Base-by-base conservation (phyloP, 2,888 invertebrate genomes). In the Drosophila percnosoma region DNA sequence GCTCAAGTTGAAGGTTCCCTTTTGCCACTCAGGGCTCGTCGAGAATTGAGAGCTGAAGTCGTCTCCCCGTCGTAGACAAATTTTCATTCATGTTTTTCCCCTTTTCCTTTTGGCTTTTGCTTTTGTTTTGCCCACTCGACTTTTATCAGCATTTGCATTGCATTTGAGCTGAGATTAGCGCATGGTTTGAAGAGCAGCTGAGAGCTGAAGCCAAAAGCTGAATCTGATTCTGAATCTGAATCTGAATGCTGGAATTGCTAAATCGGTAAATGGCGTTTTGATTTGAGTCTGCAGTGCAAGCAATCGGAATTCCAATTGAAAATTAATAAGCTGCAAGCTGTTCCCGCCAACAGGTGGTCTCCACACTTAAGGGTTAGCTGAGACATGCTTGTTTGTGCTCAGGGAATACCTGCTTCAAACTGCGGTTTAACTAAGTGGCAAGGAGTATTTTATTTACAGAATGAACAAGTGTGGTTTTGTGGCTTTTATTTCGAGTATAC, bases 101-200 rank as follows among this genome's bases (percentile, higher is more conserved):
- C 55, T 67, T 67, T 54, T 66, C 4, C 15, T n/a, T 66, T 42
- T 15, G 13, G 38, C 10, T 29, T 21, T 67, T 66, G 62, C 63
- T 57, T 67, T 69, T 74, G 71, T 74, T 77, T 62, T 70, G 34
- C 40, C 21, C 64, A 62, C 34, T 65, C 38, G 27, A 61, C n/a
- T 60, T 77, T 73, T 77, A 78, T 74, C 71, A 80, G 79, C 67
- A 68, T 81, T 81, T 81, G 81, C 80, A 80, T 80, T 81, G 80
- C 87, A 80, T 89, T 89, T 73, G 71, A 89, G 80, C 87, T 80
- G 89, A 89, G 85, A 85, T 85, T 85, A 89, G 89, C 82, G 82
- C 68, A 68, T 55, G 83, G 68, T 83, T 66, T 66, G 49, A 38
- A 59, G 38, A 59, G 15, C 21, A 57, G 40, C n/a, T 11, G 54